Percentiles rank a stretch among this genome's conserved stretches.
Conservation (phyloP, 2,888 invertebrate genomes). For the Cryptosula pallasiana region DNA sequence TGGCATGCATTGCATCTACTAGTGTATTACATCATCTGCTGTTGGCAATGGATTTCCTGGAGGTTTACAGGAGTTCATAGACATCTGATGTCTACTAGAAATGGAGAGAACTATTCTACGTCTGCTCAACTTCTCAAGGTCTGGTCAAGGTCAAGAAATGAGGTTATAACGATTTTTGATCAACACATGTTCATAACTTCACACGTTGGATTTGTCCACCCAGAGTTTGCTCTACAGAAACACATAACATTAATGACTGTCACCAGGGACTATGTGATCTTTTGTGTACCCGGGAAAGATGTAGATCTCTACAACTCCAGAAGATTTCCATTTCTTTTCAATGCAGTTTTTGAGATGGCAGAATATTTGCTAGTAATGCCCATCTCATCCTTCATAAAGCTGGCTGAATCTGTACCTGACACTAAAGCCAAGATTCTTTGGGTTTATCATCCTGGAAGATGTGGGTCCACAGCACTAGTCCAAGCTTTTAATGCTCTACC, state of each 20-base stretch:
- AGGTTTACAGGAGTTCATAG: neutral
- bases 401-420: neutral
- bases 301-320: neutral
- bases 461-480: neutral
- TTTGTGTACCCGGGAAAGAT: neutral
- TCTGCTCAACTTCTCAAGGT: slow-evolving; percentile 8
- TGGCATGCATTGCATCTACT: too few relatives aligned
- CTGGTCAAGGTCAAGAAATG: neutral
- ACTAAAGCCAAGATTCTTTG: neutral
- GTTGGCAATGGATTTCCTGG: neutral
- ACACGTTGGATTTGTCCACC: slow-evolving; percentile 7
- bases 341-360: neutral
- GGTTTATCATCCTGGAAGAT: slow-evolving; percentile 5
- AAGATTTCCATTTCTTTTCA: slow-evolving; percentile 12
- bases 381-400: neutral
- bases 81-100: neutral
- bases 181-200: neutral
- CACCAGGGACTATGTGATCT: neutral
- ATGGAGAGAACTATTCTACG: neutral
- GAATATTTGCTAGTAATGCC: slow-evolving; percentile 5
- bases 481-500: slow-evolving; percentile 18
- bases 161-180: neutral
- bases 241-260: neutral
- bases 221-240: slow-evolving; percentile 19
- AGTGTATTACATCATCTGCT: neutral